A percentile compares a stretch with the other conserved stretches of the same genome.
Conservation (phyloP, 2,113 vertebrate species). For the Porphyrio hochstetteri region DNA sequence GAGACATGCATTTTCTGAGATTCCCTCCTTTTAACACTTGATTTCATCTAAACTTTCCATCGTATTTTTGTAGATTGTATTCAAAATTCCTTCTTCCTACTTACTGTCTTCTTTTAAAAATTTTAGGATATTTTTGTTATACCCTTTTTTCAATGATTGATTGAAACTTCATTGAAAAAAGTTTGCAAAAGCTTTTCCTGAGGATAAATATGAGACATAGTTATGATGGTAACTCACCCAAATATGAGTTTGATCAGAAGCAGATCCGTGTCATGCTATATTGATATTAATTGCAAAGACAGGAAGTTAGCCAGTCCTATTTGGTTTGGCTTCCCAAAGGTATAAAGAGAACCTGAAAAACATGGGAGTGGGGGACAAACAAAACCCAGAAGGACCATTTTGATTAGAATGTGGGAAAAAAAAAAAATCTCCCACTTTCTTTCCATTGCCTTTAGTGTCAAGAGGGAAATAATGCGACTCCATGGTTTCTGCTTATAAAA, state of each 20-base stretch:
- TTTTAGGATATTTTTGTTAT: neutral
- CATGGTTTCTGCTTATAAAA: neutral
- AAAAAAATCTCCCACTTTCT: neutral
- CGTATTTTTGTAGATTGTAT: neutral
- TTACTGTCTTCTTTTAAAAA: slow-evolving; percentile 12
- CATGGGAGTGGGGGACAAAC: neutral
- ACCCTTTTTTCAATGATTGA: neutral
- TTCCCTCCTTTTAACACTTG: neutral
- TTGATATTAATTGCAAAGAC: neutral
- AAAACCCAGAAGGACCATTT: neutral
- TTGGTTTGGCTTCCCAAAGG: neutral
- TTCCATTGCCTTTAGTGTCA: neutral
- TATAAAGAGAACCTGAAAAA: neutral
- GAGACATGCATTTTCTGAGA: neutral
- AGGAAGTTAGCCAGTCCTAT: neutral
- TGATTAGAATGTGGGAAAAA: neutral
- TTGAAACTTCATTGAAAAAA: neutral
- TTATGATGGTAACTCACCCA: neutral
- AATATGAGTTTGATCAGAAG: neutral
- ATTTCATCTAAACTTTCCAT: neutral
- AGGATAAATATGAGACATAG: neutral
- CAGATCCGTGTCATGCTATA: neutral
- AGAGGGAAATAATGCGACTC: neutral
- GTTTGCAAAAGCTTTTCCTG: neutral
- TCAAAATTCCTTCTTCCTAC: slow-evolving; percentile 18